Base-by-base conservation (phyloP, 2,888 invertebrate species). In the Trimorus sp. region DNA sequence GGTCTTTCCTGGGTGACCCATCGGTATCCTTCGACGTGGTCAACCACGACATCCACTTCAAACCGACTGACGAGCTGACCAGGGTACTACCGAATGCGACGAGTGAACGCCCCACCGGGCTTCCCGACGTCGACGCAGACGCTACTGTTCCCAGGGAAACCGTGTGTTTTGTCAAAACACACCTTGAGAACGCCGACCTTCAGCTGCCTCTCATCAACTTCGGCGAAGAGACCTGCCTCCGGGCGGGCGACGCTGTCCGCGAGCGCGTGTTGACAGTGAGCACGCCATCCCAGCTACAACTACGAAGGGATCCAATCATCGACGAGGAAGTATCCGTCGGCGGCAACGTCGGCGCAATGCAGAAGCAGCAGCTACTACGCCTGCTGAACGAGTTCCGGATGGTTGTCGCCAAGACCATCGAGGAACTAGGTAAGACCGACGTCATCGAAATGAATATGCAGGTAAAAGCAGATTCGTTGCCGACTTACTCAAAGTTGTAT, bases 381-480 rank as follows among this genome's bases (percentile, higher is more conserved):
- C 15, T 62, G n/a, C 62, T 62, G n/a, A 62, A 62, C 49, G 62
- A 45, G 8, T 14, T 9, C 36, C 16, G 49, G n/a, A 6, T 3
- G 9, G 16, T 1, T 8, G 48, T 62, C 26, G 62, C 48, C 1
- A 62, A 45, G 12, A 16, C n/a, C 9, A 9, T 62, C 16, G 15
- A 12, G n/a, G 36, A 62, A 1, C 26, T 62, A 7, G 26, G 62
- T n/a, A 26, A 26, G n/a, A 62, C 62, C 2, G 36, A 62, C 26
- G 62, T 16, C 0, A 42, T 60, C 8, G 16, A 60, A 42, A 60
- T 60, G 45, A 40, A 59, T 14, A 59, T 59, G 7, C 54, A 54
- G 36, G 26, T 26, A 26, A 51, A 14, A n/a, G 14, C 51, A 14
- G 15, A 51, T 51, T 11, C 12, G 14, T 51, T 45, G 11, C 51